Evolutionary conservation across 2,888 invertebrate genomes (phyloP).

Genomic region (Syritta pipiens): DNA sequence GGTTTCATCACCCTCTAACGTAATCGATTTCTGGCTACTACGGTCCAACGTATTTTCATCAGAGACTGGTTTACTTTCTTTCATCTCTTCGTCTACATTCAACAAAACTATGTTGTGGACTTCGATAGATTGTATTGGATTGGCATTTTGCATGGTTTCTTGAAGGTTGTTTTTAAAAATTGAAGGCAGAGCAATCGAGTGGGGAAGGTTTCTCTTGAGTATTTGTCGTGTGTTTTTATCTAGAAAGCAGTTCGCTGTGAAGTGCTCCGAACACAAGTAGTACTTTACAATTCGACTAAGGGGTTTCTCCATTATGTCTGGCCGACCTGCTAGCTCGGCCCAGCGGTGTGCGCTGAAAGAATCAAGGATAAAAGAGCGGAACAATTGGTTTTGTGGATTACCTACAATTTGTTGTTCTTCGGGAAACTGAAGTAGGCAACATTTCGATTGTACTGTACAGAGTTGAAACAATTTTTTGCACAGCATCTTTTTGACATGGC

Average conservation of each 20-base stretch:
- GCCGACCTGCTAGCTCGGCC: conserved; percentile 49
- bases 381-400: not conserved
- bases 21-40: not conserved
- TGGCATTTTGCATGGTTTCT: conserved; percentile 46
- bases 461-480: conserved; percentile 70
- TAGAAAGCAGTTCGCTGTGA: conserved; percentile 47
- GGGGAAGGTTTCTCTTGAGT: conserved; percentile 43
- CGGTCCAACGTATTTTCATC: not conserved
- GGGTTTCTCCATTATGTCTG: conserved; percentile 44
- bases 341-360: conserved; percentile 35
- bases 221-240: conserved; percentile 25
- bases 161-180: conserved; percentile 63
- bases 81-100: not conserved
- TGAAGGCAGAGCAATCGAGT: conserved; percentile 50
- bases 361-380: not conserved
- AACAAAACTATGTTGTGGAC: conserved; percentile 52
- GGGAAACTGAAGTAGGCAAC: conserved; percentile 70
- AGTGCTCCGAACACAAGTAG: conserved; percentile 58
- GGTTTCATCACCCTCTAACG: too few relatives aligned
- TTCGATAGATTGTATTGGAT: conserved; percentile 45
- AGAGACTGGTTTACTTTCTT: not conserved
- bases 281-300: conserved; percentile 39
- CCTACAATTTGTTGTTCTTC: conserved; percentile 69
- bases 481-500: conserved; percentile 70
- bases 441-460: conserved; percentile 61